Conservation (phyloP, 2,113 vertebrate species). For the Dendropsophus ebraccatus region DNA sequence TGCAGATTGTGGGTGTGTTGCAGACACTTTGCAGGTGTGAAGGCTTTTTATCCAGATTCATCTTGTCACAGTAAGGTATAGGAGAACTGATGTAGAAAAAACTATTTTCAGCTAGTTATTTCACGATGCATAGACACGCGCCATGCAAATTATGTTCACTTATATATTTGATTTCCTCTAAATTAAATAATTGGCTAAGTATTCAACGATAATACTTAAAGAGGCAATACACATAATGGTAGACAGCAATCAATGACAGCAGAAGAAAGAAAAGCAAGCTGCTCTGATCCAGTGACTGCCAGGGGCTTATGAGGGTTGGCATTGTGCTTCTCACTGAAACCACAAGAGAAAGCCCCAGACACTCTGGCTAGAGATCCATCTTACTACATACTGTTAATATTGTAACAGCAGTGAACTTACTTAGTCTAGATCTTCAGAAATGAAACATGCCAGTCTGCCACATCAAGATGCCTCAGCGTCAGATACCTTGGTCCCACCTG, state of each 20-base stretch:
- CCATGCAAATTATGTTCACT: background rate
- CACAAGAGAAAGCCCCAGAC: background rate
- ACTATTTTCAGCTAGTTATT: background rate
- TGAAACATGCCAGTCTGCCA: no score
- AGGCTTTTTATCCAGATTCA: background rate
- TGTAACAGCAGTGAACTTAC: no score
- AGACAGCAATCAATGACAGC: background rate
- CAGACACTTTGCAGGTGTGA: constrained; percentile 29
- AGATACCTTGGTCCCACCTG: background rate
- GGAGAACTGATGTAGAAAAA: background rate
- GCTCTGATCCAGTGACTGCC: background rate
- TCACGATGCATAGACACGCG: background rate
- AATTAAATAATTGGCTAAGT: background rate
- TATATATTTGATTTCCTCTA: background rate
- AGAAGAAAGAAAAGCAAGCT: background rate
- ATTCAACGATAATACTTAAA: constrained; percentile 5
- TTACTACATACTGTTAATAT: background rate
- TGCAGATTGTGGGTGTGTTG: constrained; percentile 32
- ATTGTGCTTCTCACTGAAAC: background rate
- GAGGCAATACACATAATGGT: background rate
- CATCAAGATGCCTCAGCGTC: background rate
- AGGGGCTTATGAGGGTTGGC: background rate
- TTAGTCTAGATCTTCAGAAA: no score
- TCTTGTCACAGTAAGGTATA: background rate
- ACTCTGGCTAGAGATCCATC: background rate